A percentile compares a stretch with the other conserved stretches of the same genome.
Conservation (phyloP, 2,888 invertebrate genomes). For the Eretmocerus hayati region DNA sequence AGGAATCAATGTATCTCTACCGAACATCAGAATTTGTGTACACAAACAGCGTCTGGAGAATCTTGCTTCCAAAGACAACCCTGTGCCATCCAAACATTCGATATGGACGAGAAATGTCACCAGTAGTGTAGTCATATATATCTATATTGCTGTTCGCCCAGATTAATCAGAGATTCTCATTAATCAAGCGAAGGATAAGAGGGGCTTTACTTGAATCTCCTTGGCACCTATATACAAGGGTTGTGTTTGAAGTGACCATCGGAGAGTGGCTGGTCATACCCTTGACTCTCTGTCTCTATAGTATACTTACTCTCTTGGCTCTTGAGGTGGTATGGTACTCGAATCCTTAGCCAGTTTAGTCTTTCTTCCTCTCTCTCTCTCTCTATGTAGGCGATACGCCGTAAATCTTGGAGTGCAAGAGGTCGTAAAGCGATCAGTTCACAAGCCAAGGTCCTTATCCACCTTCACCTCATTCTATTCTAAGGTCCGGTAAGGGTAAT, state of each 20-base stretch:
- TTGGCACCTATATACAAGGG: not conserved
- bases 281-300: slow-evolving; percentile 1
- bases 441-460: slow-evolving; percentile 33
- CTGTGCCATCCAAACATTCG: too few species aligned
- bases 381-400: slow-evolving; percentile 32
- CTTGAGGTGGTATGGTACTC: too few species aligned
- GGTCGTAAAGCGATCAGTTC: slow-evolving; percentile 31
- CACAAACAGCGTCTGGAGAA: too few species aligned
- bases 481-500: too few species aligned
- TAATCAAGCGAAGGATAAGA: slow-evolving; percentile 19
- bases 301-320: too few species aligned
- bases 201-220: slow-evolving; percentile 11
- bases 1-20: too few species aligned
- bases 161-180: slow-evolving; percentile 18
- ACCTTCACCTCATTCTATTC: slow-evolving; percentile 26
- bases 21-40: too few species aligned
- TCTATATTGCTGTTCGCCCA: too few species aligned
- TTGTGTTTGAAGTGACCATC: slow-evolving; percentile 23
- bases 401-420: slow-evolving; percentile 36
- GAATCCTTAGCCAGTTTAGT: too few species aligned
- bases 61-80: too few species aligned
- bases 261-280: not conserved
- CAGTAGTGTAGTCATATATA: too few species aligned
- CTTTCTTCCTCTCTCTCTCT: not conserved
- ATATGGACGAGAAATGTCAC: too few species aligned